Evolutionary conservation across 2,888 invertebrate genomes (phyloP), one percentile per base, ranked within the genome.

Genomic region (Axea sp.): DNA sequence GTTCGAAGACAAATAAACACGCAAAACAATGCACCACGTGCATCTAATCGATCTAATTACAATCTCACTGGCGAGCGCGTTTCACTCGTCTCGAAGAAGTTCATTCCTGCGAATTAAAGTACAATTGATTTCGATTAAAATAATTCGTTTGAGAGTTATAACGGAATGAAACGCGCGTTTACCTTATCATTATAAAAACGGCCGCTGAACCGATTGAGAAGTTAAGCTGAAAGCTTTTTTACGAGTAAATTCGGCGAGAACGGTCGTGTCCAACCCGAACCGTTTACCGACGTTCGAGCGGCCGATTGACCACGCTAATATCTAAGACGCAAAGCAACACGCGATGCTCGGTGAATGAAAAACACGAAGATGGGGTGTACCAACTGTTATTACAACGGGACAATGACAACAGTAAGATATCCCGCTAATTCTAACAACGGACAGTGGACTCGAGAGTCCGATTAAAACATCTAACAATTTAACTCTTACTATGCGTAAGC

Each of bases 391-490:
- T 55, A 31, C 51, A 26, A 55, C 47, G 7, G 37, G 17, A 11
- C 51, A 59, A 57, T 33, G 57, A 72, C 64, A 64, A 64, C 57
- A 41, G 41, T 47, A 60, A 51, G 49, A 47, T 49, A 55, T 62
- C 30, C 9, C 14, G 53, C 69, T 71, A 71, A 71, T 33, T 62
- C 69, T 71, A 71, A 62, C 53, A 69, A 60, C 53, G 37, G 69
- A 53, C 33, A 55, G 12, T 12, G 39, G 62, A 71, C 39, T 47
- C 60, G 19, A 41, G 26, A 30, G 28, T 71, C 62, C 55, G 35
- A 24, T 47, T 55, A 55, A 62, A 71, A 71, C 71, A 71, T 71
- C 41, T 71, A 62, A 64, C 47, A 62, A 62, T 41, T n/a, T n/a
- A 60, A 69, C 60, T 43, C 60, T 59, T 17, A 24, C 55, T 65